Conservation (phyloP, 2,797 vertebrate genomes). For the Onychomys torridus region DNA sequence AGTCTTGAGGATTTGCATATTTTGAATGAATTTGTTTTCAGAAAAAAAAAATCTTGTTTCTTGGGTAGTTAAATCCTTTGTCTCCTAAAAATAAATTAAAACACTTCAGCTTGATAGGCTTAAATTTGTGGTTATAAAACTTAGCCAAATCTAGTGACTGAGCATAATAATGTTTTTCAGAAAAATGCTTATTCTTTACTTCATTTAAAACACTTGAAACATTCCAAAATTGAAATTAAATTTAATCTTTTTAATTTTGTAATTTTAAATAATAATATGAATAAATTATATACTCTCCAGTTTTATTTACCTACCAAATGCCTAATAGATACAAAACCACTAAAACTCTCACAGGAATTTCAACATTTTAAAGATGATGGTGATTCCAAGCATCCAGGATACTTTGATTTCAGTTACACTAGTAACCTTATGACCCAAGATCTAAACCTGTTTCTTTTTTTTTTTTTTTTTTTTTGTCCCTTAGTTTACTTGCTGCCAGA, state of each 20-base stretch:
- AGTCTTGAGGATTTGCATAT: neutral
- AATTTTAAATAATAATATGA: neutral
- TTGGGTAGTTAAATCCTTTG: slow-evolving; percentile 9
- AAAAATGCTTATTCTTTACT: neutral
- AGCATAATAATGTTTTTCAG: neutral
- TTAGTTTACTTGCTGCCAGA: neutral
- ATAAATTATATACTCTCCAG: neutral
- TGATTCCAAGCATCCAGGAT: neutral
- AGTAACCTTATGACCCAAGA: neutral
- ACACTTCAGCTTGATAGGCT: neutral
- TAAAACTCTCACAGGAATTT: neutral
- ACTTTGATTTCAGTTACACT: neutral
- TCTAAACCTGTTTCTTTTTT: neutral
- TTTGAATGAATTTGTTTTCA: slow-evolving; percentile 41
- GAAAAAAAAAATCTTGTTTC: slow-evolving; percentile 32
- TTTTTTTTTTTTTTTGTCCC: neutral
- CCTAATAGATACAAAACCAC: neutral
- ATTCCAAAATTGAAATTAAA: neutral
- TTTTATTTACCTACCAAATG: neutral
- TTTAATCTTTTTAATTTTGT: neutral
- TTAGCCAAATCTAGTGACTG: neutral
- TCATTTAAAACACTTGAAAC: slow-evolving; percentile 12
- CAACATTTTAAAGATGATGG: neutral
- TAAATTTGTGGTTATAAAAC: slow-evolving; percentile 41
- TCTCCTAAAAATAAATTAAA: neutral